These are phyloP conservation scores for Eulemur rubriventer DNA, from an alignment of 2,797 vertebrate species.

Conservation along the genomic window DNA sequence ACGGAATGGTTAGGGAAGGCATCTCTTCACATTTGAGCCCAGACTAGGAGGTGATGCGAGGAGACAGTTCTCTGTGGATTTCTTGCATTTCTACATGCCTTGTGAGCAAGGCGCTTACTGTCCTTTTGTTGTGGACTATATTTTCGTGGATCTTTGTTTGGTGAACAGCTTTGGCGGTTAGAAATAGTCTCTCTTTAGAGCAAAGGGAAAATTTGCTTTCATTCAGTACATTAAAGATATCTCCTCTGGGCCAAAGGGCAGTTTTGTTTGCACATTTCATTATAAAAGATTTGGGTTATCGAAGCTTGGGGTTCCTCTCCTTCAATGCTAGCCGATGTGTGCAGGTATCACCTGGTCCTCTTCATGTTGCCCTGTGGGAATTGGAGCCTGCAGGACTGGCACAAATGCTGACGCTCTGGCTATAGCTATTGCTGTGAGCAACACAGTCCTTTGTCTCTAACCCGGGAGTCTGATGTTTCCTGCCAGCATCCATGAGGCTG, in stretches of 20 bases:
- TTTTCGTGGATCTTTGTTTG: conserved; percentile 23
- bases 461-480: background rate
- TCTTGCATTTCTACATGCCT: background rate
- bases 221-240: background rate
- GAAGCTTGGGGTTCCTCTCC: background rate
- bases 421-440: background rate
- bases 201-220: background rate
- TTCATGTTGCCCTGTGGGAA: background rate
- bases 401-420: background rate
- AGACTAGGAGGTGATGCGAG: background rate
- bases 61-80: background rate
- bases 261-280: conserved; percentile 34
- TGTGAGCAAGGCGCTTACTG: background rate
- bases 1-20: background rate
- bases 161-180: background rate
- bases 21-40: background rate
- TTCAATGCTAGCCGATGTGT: background rate
- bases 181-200: conserved; percentile 1
- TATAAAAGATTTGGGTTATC: background rate
- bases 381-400: background rate
- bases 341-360: background rate
- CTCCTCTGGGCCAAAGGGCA: background rate
- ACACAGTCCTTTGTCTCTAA: background rate
- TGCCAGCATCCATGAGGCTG: background rate
- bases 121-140: background rate